phyloP scores from a whole-genome alignment of 2,888 invertebrate genomes.

The Alentia gelatinosa region DNA sequence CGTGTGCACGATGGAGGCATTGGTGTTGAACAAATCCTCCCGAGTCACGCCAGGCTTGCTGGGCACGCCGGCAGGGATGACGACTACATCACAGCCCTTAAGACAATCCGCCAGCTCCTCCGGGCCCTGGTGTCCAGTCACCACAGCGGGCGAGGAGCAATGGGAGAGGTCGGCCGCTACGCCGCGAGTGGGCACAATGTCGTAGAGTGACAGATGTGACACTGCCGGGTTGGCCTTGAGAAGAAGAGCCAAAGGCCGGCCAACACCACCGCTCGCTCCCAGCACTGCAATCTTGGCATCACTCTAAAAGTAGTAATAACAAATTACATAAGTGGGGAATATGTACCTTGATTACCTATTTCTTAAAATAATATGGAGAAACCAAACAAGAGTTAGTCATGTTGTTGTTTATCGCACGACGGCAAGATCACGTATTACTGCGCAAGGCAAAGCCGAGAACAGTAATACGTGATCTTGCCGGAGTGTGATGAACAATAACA shows the following conservation, averaged over 20 bases:
- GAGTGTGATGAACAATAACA: neutral
- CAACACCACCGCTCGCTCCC: conserved; percentile 98
- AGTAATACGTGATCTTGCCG: too few relatives aligned
- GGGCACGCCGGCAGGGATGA: conserved; percentile 99
- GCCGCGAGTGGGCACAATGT: conserved; percentile 96
- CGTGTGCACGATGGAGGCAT: conserved; percentile 97
- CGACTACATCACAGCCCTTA: conserved; percentile 91
- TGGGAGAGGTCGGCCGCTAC: conserved; percentile 98
- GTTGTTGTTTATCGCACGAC: too few relatives aligned
- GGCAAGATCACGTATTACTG: too few relatives aligned
- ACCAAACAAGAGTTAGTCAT: too few relatives aligned
- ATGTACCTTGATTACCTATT: too few relatives aligned
- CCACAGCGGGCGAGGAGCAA: conserved; percentile 80
- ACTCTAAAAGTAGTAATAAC: conserved; percentile 67
- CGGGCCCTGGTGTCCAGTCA: conserved; percentile 84
- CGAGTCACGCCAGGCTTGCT: conserved; percentile 99
- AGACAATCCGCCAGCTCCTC: conserved; percentile 89
- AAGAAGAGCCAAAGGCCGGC: conserved; percentile 95
- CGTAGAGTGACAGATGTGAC: conserved; percentile 92
- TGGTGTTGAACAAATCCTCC: conserved; percentile 98
- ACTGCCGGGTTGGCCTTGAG: conserved; percentile 88
- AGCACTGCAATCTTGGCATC: conserved; percentile 94
- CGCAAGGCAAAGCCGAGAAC: too few relatives aligned
- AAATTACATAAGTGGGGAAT: too few relatives aligned
- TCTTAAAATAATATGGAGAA: too few relatives aligned